Conservation (phyloP, 1,140 invertebrate species). For the Scaptomyza hsui region DNA sequence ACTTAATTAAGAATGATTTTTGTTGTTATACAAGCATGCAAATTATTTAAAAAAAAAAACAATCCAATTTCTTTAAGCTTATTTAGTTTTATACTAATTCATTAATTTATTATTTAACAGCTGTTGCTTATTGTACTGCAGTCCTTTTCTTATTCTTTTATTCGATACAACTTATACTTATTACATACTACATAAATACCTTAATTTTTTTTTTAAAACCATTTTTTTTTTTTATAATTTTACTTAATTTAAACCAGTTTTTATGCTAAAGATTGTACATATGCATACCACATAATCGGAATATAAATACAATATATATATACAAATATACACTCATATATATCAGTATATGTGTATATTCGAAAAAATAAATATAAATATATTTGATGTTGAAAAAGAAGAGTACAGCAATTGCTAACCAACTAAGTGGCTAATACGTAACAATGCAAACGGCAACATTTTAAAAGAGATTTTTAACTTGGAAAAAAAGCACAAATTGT, state of each 20-base stretch:
- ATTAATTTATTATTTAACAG: conserved; percentile 68
- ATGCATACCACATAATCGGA: conserved; percentile 71
- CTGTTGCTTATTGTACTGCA: conserved; percentile 49
- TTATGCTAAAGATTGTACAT: conserved; percentile 69
- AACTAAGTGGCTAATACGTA: conserved; percentile 21
- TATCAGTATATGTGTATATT: conserved; percentile 20
- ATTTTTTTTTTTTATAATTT: conserved; percentile 45
- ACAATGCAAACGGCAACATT: conserved; percentile 21
- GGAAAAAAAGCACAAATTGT: conserved; percentile 31
- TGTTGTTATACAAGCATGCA: conserved; percentile 35
- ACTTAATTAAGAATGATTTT: conserved; percentile 36
- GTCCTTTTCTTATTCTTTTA: conserved; percentile 45
- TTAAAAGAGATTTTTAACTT: conserved; percentile 24
- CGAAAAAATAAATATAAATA: conserved; percentile 50
- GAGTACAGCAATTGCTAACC: conserved; percentile 6
- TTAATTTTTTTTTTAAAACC: conserved; percentile 1
- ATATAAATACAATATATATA: conserved; percentile 66
- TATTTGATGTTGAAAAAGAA: conserved; percentile 68
- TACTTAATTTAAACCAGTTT: conserved; percentile 68
- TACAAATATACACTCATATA: conserved; percentile 25
- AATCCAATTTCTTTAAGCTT: conserved; percentile 44
- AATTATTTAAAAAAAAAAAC: conserved; percentile 25
- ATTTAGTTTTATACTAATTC: conserved; percentile 68
- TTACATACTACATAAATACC: conserved; percentile 15
- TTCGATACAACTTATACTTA: conserved; percentile 17